A percentile compares a stretch with the other conserved stretches of the same genome.
Evolutionary conservation across 2,888 invertebrate genomes (phyloP).

Genomic region (Melieria crassipennis): DNA sequence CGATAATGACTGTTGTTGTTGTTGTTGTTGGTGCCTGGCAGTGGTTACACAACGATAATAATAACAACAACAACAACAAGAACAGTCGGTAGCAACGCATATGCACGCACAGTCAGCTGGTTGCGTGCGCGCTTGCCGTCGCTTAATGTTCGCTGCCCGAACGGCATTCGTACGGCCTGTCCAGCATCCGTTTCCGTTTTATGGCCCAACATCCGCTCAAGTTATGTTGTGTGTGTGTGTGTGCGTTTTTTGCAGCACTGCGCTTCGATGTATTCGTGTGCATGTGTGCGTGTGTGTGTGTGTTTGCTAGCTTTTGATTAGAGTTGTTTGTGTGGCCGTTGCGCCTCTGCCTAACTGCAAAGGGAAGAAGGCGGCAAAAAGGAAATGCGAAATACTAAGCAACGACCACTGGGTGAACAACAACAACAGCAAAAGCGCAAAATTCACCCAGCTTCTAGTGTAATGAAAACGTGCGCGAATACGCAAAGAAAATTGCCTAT

Average conservation of each 20-base stretch:
- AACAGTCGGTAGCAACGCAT: neutral
- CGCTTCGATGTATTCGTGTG: neutral
- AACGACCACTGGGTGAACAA: no score
- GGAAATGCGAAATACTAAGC: no score
- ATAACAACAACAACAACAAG: neutral
- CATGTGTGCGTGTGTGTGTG: constrained; percentile 11
- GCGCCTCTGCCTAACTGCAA: constrained; percentile 20
- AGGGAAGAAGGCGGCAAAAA: no score
- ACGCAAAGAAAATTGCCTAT: no score
- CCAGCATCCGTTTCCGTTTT: constrained; percentile 37
- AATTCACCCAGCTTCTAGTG: no score
- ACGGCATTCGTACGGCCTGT: neutral
- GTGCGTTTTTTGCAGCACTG: neutral
- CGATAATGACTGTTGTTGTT: constrained; percentile 2
- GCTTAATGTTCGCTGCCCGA: no score
- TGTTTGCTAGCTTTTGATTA: neutral
- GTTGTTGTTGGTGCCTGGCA: constrained; percentile 36
- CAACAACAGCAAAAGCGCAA: no score
- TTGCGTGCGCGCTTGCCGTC: neutral
- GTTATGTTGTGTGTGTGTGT: constrained; percentile 3
- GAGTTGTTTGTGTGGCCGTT: no score
- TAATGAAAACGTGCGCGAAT: no score
- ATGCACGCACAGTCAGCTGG: no score
- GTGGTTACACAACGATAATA: no score
- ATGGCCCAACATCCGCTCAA: constrained; percentile 13